Evolutionary conservation across 2,113 vertebrate genomes (phyloP), one percentile per base, ranked within the genome.

Genomic region (Pseudolaguvia tuberculata): DNA sequence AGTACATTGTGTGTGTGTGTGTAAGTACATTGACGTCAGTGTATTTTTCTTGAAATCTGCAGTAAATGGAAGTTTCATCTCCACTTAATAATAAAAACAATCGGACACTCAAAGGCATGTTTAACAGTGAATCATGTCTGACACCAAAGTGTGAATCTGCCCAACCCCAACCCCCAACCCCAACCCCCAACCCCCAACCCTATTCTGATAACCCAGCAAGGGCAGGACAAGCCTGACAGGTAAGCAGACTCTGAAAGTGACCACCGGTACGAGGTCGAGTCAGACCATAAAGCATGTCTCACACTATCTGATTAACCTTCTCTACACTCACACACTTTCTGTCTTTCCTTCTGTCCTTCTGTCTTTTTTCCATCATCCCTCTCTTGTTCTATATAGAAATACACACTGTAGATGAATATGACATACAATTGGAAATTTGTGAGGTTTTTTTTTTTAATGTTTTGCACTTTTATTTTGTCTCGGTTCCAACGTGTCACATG

Each of bases 271-370:
- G 56, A 39, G 55, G 65, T 63, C 53, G 70, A 35, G 45, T 51
- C 31, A 20, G 70, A 75, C 78, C 66, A 48, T 45, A 65, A 29
- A 73, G 78, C 59, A 77, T 65, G 79, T 76, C 70, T 65, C 78
- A 77, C 39, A 35, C 66, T n/a, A 14, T 20, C 67, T 65, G 56
- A 79, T 80, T 80, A 79, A 77, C 62, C 73, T 78, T 80, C 69
- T 48, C 23, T 4, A 27, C 23, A 27, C 9, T 50, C 4, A 10
- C 39, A 0, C 2, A 12, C 59, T 21, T 3, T 5, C 18, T 11
- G 1, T 20, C 27, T 11, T 20, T 13, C 5, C n/a, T 42, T 42
- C 39, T 42, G n/a, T n/a, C n/a, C n/a, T n/a, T n/a, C n/a, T n/a
- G n/a, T n/a, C n/a, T n/a, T 35, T 35, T 35, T 35, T 35, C 31